Evolutionary conservation across 2,888 invertebrate species (phyloP), one percentile per base, ranked within the genome.

Genomic region (Emmelina monodactyla): DNA sequence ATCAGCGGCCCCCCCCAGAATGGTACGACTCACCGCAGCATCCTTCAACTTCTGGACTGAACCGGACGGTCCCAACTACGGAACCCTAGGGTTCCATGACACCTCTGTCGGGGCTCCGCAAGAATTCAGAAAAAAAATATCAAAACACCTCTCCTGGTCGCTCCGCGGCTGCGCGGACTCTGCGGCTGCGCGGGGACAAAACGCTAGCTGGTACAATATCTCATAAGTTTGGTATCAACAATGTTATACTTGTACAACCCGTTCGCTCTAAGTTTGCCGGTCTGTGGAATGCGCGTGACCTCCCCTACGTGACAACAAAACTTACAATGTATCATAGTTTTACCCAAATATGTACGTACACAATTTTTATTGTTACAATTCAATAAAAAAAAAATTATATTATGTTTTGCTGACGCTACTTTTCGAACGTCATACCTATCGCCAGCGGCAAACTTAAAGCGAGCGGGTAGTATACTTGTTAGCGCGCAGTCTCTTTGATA

Each of bases 401-500:
- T 19, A 19, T 19, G 19, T 19, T 19, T 19, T 19, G 25, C n/a
- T 10, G 25, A 25, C 25, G 25, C 25, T 25, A 25, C 25, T 25
- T 33, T 33, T 33, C 33, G 33, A 33, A 33, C 33, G 22, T 33
- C 33, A 33, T 33, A 33, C 33, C 33, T 33, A 33, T 33, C 33
- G 33, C 33, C 33, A 33, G 33, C 33, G 22, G 33, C 32, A 32
- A 32, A 32, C 32, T 32, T 32, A 32, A 19, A 32, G 10, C 19
- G 32, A 32, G 32, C 22, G 32, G 32, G 31, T 31, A 28, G 15
- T 19, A 37, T 33, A 37, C 37, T 37, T 33, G 37, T 22, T 29
- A 29, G 37, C 37, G 30, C 37, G 33, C 37, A 37, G 37, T 33
- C 28, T 22, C 33, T 33, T 33, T 37, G 37, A 37, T 33, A 37